phyloP scores from a whole-genome alignment of 1,140 invertebrate species.

The Ganaspis sp. region DNA sequence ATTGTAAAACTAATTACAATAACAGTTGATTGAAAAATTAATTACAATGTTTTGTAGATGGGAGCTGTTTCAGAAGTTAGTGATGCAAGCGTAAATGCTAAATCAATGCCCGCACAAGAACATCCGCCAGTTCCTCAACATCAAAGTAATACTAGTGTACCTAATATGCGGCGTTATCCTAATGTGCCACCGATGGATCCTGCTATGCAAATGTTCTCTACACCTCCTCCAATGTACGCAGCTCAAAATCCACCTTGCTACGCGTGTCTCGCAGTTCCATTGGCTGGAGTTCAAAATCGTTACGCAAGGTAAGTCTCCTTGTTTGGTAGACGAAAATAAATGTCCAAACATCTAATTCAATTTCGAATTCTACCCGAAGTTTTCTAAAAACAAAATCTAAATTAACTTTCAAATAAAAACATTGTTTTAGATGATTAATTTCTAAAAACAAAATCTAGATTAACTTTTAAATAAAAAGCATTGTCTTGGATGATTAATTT shows the following conservation, averaged over 20 bases:
- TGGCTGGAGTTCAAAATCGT: conserved; percentile 68
- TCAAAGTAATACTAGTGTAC: conserved; percentile 63
- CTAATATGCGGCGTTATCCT: conserved; percentile 71
- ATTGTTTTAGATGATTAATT: too few species aligned
- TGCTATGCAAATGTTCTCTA: conserved; percentile 69
- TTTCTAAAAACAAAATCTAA: too few species aligned
- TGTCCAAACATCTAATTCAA: too few species aligned
- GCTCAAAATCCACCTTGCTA: conserved; percentile 69
- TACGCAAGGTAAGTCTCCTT: conserved; percentile 66
- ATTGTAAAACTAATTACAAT: too few species aligned
- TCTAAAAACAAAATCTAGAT: too few species aligned
- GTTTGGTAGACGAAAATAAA: background rate
- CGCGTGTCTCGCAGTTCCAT: conserved; percentile 69
- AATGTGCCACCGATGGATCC: conserved; percentile 66
- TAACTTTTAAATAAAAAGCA: too few species aligned
- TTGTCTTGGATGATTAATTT: too few species aligned
- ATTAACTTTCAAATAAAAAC: too few species aligned
- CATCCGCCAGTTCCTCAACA: conserved; percentile 67
- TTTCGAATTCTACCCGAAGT: too few species aligned
- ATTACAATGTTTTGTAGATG: conserved; percentile 49
- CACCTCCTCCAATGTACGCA: conserved; percentile 67
- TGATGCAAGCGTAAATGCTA: conserved; percentile 62
- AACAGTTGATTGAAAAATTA: too few species aligned
- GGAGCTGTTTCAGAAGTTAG: conserved; percentile 57
- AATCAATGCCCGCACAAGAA: conserved; percentile 65